phyloP scores from a whole-genome alignment of 2,888 invertebrate species.

The Chymomyza fuscimana region DNA sequence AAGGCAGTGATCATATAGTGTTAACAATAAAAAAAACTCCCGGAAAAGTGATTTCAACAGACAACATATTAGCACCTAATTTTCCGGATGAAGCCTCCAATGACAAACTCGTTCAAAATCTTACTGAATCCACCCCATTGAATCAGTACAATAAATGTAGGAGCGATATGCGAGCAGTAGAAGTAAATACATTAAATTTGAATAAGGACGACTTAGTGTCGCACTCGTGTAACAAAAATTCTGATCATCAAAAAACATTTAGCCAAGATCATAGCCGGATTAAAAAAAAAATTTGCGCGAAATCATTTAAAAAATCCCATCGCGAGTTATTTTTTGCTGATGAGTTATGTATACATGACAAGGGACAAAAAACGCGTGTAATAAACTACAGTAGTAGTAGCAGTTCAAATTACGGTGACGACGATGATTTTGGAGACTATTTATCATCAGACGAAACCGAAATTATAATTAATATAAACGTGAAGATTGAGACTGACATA shows the following conservation, averaged over 20 bases:
- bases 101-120: too few species aligned
- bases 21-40: conserved; percentile 78
- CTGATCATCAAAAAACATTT: too few species aligned
- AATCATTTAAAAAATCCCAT: too few species aligned
- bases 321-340: conserved; percentile 66
- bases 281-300: neutral
- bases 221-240: too few species aligned
- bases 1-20: conserved; percentile 72
- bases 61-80: conserved; percentile 51
- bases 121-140: neutral
- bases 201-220: too few species aligned
- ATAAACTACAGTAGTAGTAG: conserved; percentile 71
- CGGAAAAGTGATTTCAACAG: conserved; percentile 70
- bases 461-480: conserved; percentile 20
- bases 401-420: conserved; percentile 52
- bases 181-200: too few species aligned
- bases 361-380: conserved; percentile 44
- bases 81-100: conserved; percentile 34
- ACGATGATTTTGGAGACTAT: conserved; percentile 38
- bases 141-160: neutral
- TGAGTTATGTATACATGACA: conserved; percentile 51
- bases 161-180: too few species aligned
- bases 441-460: conserved; percentile 18
- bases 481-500: conserved; percentile 49
- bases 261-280: neutral